phyloP scores from a whole-genome alignment of 2,113 vertebrate genomes.

The Strix uralensis region DNA sequence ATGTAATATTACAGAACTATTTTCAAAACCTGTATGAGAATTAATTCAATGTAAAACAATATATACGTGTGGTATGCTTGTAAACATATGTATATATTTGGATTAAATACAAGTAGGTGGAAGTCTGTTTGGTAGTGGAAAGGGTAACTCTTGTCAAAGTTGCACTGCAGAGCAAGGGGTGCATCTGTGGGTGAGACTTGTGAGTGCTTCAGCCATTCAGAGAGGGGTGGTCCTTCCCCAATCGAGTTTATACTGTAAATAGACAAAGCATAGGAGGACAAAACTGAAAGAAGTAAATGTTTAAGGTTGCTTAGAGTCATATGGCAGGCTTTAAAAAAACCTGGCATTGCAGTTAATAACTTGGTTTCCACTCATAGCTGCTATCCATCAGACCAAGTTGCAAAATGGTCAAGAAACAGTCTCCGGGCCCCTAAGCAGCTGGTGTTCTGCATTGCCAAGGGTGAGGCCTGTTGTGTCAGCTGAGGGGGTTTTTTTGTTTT shows the following conservation, averaged over 20 bases:
- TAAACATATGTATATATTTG: neutral
- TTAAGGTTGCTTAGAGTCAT: neutral
- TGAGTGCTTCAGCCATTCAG: neutral
- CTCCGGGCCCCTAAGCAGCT: neutral
- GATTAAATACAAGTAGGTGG: neutral
- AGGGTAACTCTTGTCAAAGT: neutral
- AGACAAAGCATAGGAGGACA: neutral
- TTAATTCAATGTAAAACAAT: neutral
- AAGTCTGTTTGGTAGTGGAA: neutral
- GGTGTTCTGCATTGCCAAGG: neutral
- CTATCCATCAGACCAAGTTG: neutral
- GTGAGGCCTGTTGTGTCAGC: neutral
- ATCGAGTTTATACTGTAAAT: neutral
- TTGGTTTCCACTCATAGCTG: fast-evolving
- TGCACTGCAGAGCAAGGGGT: neutral
- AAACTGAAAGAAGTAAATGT: neutral
- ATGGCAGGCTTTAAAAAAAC: neutral
- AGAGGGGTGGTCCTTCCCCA: neutral
- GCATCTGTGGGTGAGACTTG: neutral
- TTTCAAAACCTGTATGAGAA: neutral
- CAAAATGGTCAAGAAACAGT: neutral
- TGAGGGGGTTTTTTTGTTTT: neutral
- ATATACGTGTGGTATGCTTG: neutral
- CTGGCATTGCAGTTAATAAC: neutral
- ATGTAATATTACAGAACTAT: neutral